Evolutionary conservation across 2,888 invertebrate genomes (phyloP).

Genomic region (Scaeva pyrastri): DNA sequence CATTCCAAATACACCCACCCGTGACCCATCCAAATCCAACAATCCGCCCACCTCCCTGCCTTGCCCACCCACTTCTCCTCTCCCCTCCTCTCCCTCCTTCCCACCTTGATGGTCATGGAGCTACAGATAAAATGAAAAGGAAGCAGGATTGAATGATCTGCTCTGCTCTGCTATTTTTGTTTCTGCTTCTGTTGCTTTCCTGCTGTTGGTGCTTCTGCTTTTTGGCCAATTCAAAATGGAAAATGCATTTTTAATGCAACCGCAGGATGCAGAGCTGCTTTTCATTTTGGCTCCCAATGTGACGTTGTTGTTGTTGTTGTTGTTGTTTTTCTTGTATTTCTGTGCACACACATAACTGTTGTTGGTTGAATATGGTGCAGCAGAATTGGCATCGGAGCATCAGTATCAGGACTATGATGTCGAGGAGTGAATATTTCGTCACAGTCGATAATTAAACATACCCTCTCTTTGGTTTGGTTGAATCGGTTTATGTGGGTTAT

Average conservation of each 20-base stretch:
- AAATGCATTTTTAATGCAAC: slow-evolving; percentile 74
- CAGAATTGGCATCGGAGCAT: too few relatives aligned
- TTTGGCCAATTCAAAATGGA: slow-evolving; percentile 67
- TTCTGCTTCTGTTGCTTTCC: too few relatives aligned
- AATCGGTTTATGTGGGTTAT: slow-evolving; percentile 2
- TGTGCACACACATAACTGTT: not conserved
- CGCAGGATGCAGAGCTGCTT: slow-evolving; percentile 55
- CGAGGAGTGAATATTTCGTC: slow-evolving; percentile 55
- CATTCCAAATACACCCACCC: slow-evolving; percentile 35
- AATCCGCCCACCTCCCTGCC: not conserved
- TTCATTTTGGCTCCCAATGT: slow-evolving; percentile 9
- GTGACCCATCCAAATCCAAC: not conserved
- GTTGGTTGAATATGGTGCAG: not conserved
- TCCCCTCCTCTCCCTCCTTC: not conserved
- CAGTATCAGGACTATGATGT: not conserved
- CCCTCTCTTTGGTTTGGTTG: not conserved
- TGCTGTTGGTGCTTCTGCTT: slow-evolving; percentile 4
- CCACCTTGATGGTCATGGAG: not conserved
- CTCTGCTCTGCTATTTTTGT: not conserved
- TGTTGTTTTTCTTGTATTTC: too few relatives aligned
- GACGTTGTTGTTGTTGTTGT: slow-evolving; percentile 28
- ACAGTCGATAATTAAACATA: slow-evolving; percentile 59
- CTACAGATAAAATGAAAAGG: not conserved
- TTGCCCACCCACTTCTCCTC: not conserved
- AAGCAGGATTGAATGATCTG: slow-evolving; percentile 6